A percentile compares a stretch with the other conserved stretches of the same genome.
phyloP scores from a whole-genome alignment of 2,888 invertebrate species.

The Caenorhabditis imperialis region DNA sequence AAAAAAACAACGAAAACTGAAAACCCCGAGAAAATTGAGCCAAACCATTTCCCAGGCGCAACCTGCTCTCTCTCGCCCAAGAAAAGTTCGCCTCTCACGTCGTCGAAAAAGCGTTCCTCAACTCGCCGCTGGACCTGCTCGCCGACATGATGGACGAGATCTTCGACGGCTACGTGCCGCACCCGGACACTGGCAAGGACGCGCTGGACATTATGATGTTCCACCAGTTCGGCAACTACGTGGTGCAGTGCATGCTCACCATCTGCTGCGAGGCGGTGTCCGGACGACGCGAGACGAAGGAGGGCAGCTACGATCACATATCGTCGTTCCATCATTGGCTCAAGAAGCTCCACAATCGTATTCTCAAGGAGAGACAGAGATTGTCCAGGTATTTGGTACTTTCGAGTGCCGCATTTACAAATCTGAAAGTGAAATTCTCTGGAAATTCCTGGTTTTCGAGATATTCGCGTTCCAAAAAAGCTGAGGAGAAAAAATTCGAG shows the following conservation, averaged over 20 bases:
- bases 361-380: constrained; percentile 31
- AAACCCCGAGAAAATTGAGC: too few species aligned
- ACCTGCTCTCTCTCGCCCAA: constrained; percentile 72
- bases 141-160: constrained; percentile 72
- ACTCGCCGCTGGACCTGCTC: constrained; percentile 60
- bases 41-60: constrained; percentile 57
- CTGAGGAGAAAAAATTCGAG: too few species aligned
- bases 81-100: constrained; percentile 76
- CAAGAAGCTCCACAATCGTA: constrained; percentile 19
- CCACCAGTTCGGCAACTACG: constrained; percentile 77
- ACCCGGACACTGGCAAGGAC: constrained; percentile 67
- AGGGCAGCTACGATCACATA: constrained; percentile 37
- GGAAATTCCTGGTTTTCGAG: too few species aligned
- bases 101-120: constrained; percentile 70
- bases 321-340: constrained; percentile 28
- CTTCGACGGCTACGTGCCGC: constrained; percentile 71
- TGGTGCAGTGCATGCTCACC: constrained; percentile 66
- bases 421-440: too few species aligned
- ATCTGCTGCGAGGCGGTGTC: constrained; percentile 9
- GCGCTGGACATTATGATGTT: constrained; percentile 74
- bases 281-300: constrained; percentile 24
- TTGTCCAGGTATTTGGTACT: constrained; percentile 28
- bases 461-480: too few species aligned
- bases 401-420: too few species aligned
- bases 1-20: too few species aligned